Evolutionary conservation across 1,140 invertebrate species (phyloP), one percentile per base, ranked within the genome.

Genomic region (Drosophila malerkotliana): DNA sequence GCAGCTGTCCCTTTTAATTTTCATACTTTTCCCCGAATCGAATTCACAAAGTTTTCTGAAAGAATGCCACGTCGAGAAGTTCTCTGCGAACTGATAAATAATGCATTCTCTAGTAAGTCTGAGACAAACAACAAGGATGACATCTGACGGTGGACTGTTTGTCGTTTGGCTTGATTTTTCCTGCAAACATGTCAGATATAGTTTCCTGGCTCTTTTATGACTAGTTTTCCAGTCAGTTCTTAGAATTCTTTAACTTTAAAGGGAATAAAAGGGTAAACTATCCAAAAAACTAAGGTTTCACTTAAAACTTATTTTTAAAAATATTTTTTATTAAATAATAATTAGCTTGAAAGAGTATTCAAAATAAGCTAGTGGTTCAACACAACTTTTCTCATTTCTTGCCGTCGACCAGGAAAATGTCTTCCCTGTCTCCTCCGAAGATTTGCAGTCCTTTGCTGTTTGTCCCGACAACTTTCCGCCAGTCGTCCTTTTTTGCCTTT

Each of bases 191-290:
- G 81, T 77, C 82, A 69, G 48, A 61, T 63, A 51, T 45, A 60
- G 71, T 83, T 72, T 59, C 55, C 56, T 30, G 28, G 10, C 56
- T 74, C 59, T 74, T 82, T 82, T 82, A 68, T 55, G 63, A 64
- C 30, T 24, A 55, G 58, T n/a, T 24, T 10, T 37, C 51, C 55
- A 72, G 60, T 72, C 37, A 76, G 24, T 54, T 72, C 8, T 32
- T 32, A 32, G 10, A 4, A 4, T 12, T 12, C 4, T 4, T 37
- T 4, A 4, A 37, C 34, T 37, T 37, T 7, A 28, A 28, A 7
- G 12, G 10, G 4, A 4, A n/a, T 3, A 10, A 37, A 2, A 37
- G 1, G 8, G 1, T 8, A 9, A 32, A 32, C 2, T 2, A 10
- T 10, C 7, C 2, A 10, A 32, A 21, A 21, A 21, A 21, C 1